Conservation (phyloP, 2,113 vertebrate species). For the Mionectes macconnelli region DNA sequence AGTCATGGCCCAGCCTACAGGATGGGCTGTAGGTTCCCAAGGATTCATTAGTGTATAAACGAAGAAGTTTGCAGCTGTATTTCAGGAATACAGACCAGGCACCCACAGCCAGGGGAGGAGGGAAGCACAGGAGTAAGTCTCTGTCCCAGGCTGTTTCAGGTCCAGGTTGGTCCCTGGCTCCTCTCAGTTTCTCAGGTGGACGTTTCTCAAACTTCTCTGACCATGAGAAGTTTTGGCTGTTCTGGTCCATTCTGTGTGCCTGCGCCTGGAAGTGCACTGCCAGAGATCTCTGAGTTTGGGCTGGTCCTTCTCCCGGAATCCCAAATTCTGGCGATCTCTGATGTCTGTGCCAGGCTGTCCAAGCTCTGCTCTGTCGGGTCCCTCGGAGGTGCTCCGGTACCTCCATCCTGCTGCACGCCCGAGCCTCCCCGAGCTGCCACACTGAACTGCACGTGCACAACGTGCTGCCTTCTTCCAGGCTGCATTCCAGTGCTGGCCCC, state of each 20-base stretch:
- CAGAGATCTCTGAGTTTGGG: neutral
- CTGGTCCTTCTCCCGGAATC: neutral
- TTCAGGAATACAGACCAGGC: neutral
- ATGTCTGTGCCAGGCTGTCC: rapidly evolving
- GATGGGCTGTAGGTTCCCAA: neutral
- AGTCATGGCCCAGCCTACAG: neutral
- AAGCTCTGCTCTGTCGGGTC: rapidly evolving
- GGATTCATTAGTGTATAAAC: neutral
- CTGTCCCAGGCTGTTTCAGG: neutral
- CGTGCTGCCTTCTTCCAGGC: neutral
- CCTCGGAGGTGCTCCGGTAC: rapidly evolving
- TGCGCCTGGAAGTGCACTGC: neutral
- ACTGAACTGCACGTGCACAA: neutral
- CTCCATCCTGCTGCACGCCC: neutral
- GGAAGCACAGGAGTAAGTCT: neutral
- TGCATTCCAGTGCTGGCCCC: neutral
- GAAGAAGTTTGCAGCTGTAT: neutral
- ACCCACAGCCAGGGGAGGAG: neutral
- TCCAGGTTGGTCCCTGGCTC: neutral
- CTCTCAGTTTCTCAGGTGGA: neutral
- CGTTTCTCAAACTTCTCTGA: neutral
- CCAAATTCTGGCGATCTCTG: neutral
- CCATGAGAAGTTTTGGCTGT: neutral
- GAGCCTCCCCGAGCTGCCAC: neutral
- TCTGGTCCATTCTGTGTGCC: neutral